Conservation (phyloP, 2,797 vertebrate species). For the Aselliscus stoliczkanus region DNA sequence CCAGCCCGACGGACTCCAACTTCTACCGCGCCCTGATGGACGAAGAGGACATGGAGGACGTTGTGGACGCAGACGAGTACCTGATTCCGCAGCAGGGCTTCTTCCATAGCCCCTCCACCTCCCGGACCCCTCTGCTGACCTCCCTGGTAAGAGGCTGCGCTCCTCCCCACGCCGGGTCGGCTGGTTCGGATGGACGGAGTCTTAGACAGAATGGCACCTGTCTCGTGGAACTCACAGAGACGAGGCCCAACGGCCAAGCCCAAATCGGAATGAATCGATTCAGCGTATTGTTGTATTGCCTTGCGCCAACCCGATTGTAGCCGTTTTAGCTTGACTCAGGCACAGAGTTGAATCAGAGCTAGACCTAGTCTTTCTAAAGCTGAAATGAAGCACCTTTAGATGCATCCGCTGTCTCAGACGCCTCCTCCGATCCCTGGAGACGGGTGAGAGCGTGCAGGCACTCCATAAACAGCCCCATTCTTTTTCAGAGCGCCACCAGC, state of each 20-base stretch:
- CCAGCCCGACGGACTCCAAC: conserved; percentile 89
- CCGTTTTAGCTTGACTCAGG: not conserved
- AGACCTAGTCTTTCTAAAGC: not conserved
- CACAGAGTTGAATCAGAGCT: not conserved
- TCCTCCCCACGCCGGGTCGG: not conserved
- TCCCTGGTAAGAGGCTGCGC: conserved; percentile 83
- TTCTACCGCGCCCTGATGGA: conserved; percentile 91
- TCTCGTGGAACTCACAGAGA: not conserved
- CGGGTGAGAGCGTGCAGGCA: accelerated
- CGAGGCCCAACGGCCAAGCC: not conserved
- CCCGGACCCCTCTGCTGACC: conserved; percentile 89
- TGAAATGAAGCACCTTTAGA: not conserved
- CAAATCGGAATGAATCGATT: not conserved
- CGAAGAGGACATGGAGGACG: conserved; percentile 89
- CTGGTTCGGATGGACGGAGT: not conserved
- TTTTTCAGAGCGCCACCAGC: conserved; percentile 90
- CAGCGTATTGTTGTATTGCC: accelerated
- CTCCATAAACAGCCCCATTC: not conserved
- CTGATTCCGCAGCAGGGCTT: conserved; percentile 88
- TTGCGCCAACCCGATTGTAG: not conserved
- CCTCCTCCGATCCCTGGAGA: accelerated
- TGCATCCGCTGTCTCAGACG: accelerated
- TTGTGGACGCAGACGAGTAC: conserved; percentile 92
- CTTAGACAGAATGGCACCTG: not conserved
- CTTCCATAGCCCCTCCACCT: conserved; percentile 91